Percentiles rank a stretch among this genome's conserved stretches.
phyloP scores from a whole-genome alignment of 1,140 invertebrate genomes.

The Samia ricini region DNA sequence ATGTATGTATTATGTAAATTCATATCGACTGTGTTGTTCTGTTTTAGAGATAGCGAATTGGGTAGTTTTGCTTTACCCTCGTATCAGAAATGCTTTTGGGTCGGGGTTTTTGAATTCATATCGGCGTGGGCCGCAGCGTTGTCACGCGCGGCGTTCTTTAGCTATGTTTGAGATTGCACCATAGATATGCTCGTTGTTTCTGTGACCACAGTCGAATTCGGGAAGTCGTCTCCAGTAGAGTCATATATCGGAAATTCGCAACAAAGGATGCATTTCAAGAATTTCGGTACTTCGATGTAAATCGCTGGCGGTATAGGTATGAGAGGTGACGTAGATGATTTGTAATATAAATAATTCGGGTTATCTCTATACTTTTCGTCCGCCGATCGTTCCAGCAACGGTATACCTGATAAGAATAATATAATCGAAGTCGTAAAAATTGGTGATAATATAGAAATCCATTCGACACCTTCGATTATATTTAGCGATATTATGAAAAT shows the following conservation, averaged over 20 bases:
- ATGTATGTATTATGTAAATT: slow-evolving; percentile 67
- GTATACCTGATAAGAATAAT: slow-evolving; percentile 92
- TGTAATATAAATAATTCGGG: slow-evolving; percentile 91
- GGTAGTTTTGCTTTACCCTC: slow-evolving; percentile 63
- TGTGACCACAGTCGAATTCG: slow-evolving; percentile 81
- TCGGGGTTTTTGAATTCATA: slow-evolving; percentile 37
- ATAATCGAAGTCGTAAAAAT: slow-evolving; percentile 93
- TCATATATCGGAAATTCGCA: slow-evolving; percentile 94
- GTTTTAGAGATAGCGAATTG: slow-evolving; percentile 69
- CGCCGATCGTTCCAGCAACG: slow-evolving; percentile 88
- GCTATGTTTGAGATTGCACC: slow-evolving; percentile 87
- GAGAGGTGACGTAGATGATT: slow-evolving; percentile 90
- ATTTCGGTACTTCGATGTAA: slow-evolving; percentile 89
- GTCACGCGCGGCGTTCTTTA: slow-evolving; percentile 81
- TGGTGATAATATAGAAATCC: slow-evolving; percentile 91
- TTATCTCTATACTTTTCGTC: slow-evolving; percentile 93
- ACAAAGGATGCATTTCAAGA: slow-evolving; percentile 89
- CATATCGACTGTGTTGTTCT: slow-evolving; percentile 70
- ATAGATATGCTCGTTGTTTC: slow-evolving; percentile 86
- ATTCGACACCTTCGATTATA: slow-evolving; percentile 88
- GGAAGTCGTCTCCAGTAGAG: slow-evolving; percentile 83
- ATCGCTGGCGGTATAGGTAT: slow-evolving; percentile 91
- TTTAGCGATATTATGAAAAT: slow-evolving; percentile 94
- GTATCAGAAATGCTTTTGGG: slow-evolving; percentile 70
- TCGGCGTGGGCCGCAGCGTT: slow-evolving; percentile 56